A percentile compares a stretch with the other conserved stretches of the same genome.
These are phyloP conservation scores for Synanthedon tipuliformis DNA, from an alignment of 2,888 invertebrate species.

Conservation along the genomic window DNA sequence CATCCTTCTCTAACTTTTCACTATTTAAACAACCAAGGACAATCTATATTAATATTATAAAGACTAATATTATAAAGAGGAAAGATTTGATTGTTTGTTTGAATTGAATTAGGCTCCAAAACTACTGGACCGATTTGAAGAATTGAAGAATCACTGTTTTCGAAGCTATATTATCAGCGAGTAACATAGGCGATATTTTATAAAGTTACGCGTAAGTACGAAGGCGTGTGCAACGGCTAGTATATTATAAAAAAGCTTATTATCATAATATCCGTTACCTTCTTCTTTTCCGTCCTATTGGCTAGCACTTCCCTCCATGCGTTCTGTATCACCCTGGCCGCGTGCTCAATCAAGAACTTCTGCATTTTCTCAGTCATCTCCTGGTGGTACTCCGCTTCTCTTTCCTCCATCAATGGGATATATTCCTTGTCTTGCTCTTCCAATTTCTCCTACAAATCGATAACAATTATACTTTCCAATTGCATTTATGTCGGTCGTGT, in stretches of 20 bases:
- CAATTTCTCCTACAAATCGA: conserved; percentile 36
- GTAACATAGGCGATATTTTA: too few species aligned
- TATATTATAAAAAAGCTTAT: not conserved
- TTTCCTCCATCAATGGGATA: conserved; percentile 67
- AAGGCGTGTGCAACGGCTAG: too few species aligned
- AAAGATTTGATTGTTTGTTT: too few species aligned
- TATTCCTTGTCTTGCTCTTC: conserved; percentile 68
- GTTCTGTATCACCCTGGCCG: conserved; percentile 49
- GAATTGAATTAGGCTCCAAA: too few species aligned
- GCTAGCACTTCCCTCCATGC: conserved; percentile 51
- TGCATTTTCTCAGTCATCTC: conserved; percentile 64
- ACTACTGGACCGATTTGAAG: too few species aligned
- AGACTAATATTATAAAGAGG: too few species aligned
- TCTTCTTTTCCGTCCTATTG: conserved; percentile 50
- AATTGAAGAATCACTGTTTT: too few species aligned
- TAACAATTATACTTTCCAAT: too few species aligned
- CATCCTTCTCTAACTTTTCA: not conserved
- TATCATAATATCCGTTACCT: conserved; percentile 21
- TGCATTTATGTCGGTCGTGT: too few species aligned
- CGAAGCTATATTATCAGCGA: too few species aligned
- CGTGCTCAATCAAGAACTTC: conserved; percentile 48
- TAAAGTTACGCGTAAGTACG: too few species aligned
- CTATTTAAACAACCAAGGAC: not conserved
- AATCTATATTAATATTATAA: too few species aligned
- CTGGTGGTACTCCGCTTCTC: conserved; percentile 65